Percentiles rank a stretch among this genome's conserved stretches.
These are phyloP conservation scores for Euclidia mi DNA, from an alignment of 2,888 invertebrate genomes.

Conservation along the genomic window DNA sequence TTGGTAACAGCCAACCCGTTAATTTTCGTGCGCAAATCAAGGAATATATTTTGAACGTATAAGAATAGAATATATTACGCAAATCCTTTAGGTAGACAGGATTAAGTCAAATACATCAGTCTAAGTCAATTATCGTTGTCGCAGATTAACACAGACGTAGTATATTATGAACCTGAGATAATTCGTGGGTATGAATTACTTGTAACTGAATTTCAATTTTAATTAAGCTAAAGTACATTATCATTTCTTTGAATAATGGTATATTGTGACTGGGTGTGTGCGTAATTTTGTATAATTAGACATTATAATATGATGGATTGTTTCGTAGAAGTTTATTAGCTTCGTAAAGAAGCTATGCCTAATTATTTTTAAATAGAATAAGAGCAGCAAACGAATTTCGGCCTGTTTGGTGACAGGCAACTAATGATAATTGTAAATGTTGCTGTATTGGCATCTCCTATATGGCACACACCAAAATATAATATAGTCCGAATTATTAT, in stretches of 20 bases:
- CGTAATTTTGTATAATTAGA: too few species aligned
- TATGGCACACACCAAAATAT: too few species aligned
- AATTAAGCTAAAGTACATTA: conserved; percentile 14
- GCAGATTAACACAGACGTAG: conserved; percentile 14
- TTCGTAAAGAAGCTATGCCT: too few species aligned
- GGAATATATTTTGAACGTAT: conserved; percentile 6
- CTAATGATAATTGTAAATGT: too few species aligned
- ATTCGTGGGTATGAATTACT: conserved; percentile 22
- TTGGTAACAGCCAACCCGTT: neutral
- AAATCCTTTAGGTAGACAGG: conserved; percentile 25
- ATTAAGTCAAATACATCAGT: conserved; percentile 38
- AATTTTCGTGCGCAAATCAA: neutral
- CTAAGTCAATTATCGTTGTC: conserved; percentile 38
- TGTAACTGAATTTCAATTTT: conserved; percentile 23
- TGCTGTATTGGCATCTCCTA: too few species aligned
- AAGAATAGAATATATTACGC: conserved; percentile 19
- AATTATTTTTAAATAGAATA: too few species aligned
- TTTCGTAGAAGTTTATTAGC: too few species aligned
- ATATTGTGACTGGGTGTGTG: too few species aligned
- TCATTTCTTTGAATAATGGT: neutral
- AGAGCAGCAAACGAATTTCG: too few species aligned
- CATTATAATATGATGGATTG: too few species aligned
- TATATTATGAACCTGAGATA: conserved; percentile 13
- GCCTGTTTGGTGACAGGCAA: too few species aligned
- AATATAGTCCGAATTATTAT: too few species aligned